Percentiles rank a stretch among this genome's conserved stretches.
phyloP scores from a whole-genome alignment of 2,797 vertebrate genomes.

The Micromesistius poutassou region DNA sequence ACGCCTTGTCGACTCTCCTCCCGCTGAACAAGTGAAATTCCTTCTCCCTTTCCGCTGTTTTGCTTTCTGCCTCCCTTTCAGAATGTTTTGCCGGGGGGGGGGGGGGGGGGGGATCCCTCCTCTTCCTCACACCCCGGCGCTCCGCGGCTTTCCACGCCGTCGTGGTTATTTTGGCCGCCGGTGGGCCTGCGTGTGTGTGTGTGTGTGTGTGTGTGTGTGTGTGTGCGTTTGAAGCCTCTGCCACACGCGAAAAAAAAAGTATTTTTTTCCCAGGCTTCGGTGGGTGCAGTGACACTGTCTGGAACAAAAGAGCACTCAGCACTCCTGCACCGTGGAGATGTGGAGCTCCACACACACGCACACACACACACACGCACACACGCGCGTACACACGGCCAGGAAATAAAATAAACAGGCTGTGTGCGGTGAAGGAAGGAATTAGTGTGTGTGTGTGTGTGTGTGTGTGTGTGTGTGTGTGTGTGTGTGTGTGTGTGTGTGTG shows the following conservation, averaged over 20 bases:
- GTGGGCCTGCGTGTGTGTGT: slow-evolving; percentile 8
- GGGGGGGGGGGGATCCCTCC: slow-evolving; percentile 21
- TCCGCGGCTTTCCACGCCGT: slow-evolving; percentile 52
- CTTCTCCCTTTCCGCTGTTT: slow-evolving; percentile 59
- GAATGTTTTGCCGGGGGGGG: slow-evolving; percentile 63
- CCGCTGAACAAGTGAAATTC: slow-evolving; percentile 66
- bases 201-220: slow-evolving; percentile 31
- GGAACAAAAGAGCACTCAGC: slow-evolving; percentile 22
- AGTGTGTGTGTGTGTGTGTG: slow-evolving; percentile 8
- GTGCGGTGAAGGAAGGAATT: background rate
- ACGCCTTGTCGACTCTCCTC: slow-evolving; percentile 56
- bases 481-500: background rate
- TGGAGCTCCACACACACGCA: slow-evolving; percentile 2
- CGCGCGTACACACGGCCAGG: background rate
- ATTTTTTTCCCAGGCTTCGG: slow-evolving; percentile 27
- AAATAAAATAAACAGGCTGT: slow-evolving; percentile 47
- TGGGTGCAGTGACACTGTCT: slow-evolving; percentile 24
- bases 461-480: slow-evolving; percentile 4
- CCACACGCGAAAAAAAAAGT: slow-evolving; percentile 36
- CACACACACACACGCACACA: background rate
- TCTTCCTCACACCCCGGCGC: slow-evolving; percentile 58
- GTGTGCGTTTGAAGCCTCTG: slow-evolving; percentile 32
- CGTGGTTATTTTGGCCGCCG: slow-evolving; percentile 39
- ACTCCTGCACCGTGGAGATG: slow-evolving; percentile 24
- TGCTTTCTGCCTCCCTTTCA: slow-evolving; percentile 59